A percentile compares a stretch with the other conserved stretches of the same genome.
Evolutionary conservation across 1,140 invertebrate genomes (phyloP).

Genomic region (Neocloeon triangulifer): DNA sequence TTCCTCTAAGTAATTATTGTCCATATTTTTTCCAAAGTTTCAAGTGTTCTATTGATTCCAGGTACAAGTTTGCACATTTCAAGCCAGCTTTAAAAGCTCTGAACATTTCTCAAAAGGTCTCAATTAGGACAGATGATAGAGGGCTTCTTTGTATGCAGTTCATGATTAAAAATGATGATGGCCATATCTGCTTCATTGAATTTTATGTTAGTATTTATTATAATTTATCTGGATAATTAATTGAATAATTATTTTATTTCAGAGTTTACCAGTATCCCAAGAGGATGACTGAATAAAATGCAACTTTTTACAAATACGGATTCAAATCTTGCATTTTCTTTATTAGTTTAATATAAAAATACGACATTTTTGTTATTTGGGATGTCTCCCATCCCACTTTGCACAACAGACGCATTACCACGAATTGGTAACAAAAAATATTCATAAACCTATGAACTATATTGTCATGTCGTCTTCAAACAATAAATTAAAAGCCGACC

Average conservation of each 20-base stretch:
- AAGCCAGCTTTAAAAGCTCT: constrained; percentile 64
- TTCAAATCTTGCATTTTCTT: too few species aligned
- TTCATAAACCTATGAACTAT: too few species aligned
- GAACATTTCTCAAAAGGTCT: constrained; percentile 49
- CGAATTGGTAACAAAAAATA: too few species aligned
- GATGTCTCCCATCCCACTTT: too few species aligned
- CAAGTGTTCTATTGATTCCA: too few species aligned
- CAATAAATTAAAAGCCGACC: too few species aligned
- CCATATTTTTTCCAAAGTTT: too few species aligned
- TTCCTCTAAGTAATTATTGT: constrained; percentile 28
- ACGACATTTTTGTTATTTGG: too few species aligned
- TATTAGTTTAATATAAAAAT: too few species aligned
- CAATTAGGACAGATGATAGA: constrained; percentile 30
- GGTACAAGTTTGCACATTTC: constrained; percentile 47
- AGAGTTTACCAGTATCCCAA: constrained; percentile 3
- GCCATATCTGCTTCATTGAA: constrained; percentile 38
- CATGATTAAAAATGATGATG: constrained; percentile 37
- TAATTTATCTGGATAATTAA: not conserved
- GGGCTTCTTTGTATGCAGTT: constrained; percentile 43
- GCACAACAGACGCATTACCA: too few species aligned
- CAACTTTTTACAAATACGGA: too few species aligned
- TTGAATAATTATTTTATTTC: constrained; percentile 2
- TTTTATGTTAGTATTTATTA: constrained; percentile 26
- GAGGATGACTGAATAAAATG: constrained; percentile 2
- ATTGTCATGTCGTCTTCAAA: too few species aligned